Conservation (phyloP, 1,140 invertebrate genomes). For the Eubasilissa regina region DNA sequence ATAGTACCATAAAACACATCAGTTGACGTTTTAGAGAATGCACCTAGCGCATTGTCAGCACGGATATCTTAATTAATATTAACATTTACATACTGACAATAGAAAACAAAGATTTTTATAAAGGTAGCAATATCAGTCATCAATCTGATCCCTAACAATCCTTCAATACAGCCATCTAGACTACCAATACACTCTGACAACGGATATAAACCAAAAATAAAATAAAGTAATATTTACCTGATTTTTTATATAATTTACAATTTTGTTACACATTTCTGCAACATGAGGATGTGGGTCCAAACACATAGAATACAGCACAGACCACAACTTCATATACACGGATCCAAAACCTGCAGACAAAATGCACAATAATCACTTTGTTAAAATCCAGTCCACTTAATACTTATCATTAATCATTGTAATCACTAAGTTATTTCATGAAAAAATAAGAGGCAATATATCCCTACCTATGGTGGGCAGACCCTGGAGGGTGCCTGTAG, state of each 20-base stretch:
- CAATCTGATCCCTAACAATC: too few relatives aligned
- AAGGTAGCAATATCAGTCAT: background rate
- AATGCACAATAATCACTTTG: background rate
- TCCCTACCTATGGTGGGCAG: slow-evolving; percentile 62
- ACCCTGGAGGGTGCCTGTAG: slow-evolving; percentile 56
- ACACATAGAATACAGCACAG: slow-evolving; percentile 81
- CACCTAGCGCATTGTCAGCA: too few relatives aligned
- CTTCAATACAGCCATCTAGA: too few relatives aligned
- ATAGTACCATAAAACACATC: too few relatives aligned
- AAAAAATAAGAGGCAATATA: background rate
- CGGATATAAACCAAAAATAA: too few relatives aligned
- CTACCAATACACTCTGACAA: too few relatives aligned
- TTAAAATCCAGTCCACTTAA: background rate
- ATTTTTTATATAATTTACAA: slow-evolving; percentile 84
- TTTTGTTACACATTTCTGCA: slow-evolving; percentile 80
- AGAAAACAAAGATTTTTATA: too few relatives aligned
- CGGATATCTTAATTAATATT: too few relatives aligned
- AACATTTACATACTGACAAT: too few relatives aligned
- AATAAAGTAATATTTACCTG: slow-evolving; percentile 72
- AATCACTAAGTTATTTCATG: too few relatives aligned
- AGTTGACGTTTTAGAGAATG: too few relatives aligned
- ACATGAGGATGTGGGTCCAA: slow-evolving; percentile 90
- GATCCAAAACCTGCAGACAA: slow-evolving; percentile 73
- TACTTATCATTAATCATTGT: background rate
- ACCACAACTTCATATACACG: slow-evolving; percentile 92